Conservation (phyloP, 2,113 vertebrate genomes). For the Cyphomyrus discorhynchus region DNA sequence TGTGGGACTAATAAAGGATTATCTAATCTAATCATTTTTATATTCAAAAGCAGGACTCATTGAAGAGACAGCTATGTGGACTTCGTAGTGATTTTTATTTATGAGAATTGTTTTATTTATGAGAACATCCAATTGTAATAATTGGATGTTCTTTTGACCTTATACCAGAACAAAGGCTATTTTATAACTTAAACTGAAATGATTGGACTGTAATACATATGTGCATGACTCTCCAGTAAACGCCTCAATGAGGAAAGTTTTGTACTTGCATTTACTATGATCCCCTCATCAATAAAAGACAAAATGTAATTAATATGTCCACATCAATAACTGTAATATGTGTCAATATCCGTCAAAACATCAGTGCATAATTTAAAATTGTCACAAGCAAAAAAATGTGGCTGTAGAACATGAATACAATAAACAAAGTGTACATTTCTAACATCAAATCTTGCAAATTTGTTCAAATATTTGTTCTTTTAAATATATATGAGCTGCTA, state of each 20-base stretch:
- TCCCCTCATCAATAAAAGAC: not conserved
- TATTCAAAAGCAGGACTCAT: not conserved
- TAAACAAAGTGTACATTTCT: not conserved
- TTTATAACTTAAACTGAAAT: not conserved
- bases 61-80: not conserved
- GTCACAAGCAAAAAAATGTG: not conserved
- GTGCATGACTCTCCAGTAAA: not conserved
- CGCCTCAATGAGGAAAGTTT: not conserved
- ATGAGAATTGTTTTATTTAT: not conserved
- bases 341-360: not conserved
- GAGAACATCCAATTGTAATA: too few species aligned
- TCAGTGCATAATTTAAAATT: not conserved
- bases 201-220: not conserved
- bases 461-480: not conserved
- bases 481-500: not conserved
- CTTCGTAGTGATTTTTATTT: not conserved
- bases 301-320: not conserved
- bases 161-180: not conserved
- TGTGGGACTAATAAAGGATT: too few species aligned
- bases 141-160: not conserved
- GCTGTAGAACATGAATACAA: not conserved
- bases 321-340: not conserved
- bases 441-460: not conserved
- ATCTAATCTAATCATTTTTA: not conserved
- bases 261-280: not conserved